phyloP scores from a whole-genome alignment of 2,888 invertebrate species.

The Napeogenes inachia region DNA sequence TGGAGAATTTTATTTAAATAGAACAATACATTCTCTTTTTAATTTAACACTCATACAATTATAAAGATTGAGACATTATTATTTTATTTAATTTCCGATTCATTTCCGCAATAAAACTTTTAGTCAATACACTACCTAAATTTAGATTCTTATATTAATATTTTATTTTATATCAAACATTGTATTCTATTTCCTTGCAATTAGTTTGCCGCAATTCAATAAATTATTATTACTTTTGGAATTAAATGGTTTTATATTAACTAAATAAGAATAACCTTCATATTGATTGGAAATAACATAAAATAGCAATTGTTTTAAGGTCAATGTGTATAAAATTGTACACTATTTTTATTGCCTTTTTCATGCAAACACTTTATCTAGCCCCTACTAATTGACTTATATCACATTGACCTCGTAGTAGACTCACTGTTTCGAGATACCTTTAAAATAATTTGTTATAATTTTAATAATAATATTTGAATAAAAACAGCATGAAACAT shows the following conservation, averaged over 20 bases:
- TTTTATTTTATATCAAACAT: constrained; percentile 21
- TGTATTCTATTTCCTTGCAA: constrained; percentile 42
- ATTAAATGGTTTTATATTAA: constrained; percentile 34
- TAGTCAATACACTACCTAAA: too few species aligned
- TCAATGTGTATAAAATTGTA: constrained; percentile 38
- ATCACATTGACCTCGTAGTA: constrained; percentile 10
- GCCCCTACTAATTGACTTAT: too few species aligned
- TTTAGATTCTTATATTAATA: too few species aligned
- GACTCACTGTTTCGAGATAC: background rate
- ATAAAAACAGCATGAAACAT: too few species aligned
- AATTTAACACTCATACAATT: too few species aligned
- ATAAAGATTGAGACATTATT: too few species aligned
- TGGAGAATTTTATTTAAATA: too few species aligned
- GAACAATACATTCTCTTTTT: too few species aligned
- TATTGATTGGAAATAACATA: constrained; percentile 36
- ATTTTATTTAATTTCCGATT: too few species aligned
- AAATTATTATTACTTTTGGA: constrained; percentile 1
- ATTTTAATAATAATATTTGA: too few species aligned
- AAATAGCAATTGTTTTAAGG: constrained; percentile 44
- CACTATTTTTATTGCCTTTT: constrained; percentile 32
- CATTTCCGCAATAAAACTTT: too few species aligned
- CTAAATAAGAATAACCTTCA: constrained; percentile 52
- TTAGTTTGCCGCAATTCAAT: constrained; percentile 22
- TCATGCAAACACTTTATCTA: background rate
- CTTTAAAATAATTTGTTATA: too few species aligned